A percentile compares a stretch with the other conserved stretches of the same genome.
These are phyloP conservation scores for Aplysina aerophoba DNA, from an alignment of 37 sponge, comb jelly and placozoan genomes.

Conservation along the genomic window DNA sequence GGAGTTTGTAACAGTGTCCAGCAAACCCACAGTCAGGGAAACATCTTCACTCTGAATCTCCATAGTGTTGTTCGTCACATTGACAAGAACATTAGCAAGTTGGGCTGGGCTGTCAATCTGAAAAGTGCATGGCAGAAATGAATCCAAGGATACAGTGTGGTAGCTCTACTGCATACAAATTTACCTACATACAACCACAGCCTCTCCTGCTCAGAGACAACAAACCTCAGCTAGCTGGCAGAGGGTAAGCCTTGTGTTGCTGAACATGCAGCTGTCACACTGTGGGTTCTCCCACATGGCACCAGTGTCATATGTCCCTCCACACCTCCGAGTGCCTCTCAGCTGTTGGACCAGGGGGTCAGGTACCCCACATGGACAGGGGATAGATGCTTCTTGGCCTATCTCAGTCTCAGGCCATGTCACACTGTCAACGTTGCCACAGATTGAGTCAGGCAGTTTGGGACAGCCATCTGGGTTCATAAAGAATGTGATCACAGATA, in stretches of 20 bases:
- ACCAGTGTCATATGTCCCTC: conserved; percentile 40
- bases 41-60: neutral
- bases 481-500: too few relatives aligned
- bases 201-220: neutral
- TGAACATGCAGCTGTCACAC: conserved; percentile 29
- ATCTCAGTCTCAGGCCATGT: conserved; percentile 43
- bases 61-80: neutral
- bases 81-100: conserved; percentile 53
- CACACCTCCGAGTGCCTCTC: conserved; percentile 42
- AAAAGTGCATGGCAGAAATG: too few relatives aligned
- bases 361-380: conserved; percentile 46
- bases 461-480: too few relatives aligned
- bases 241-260: conserved; percentile 1
- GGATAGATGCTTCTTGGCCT: neutral
- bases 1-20: neutral
- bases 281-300: conserved; percentile 41
- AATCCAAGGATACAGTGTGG: too few relatives aligned
- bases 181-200: too few relatives aligned
- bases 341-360: neutral
- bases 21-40: too few relatives aligned
- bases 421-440: too few relatives aligned
- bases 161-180: too few relatives aligned
- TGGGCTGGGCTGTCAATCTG: conserved; percentile 48
- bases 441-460: too few relatives aligned
- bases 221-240: conserved; percentile 41